Evolutionary conservation across 2,797 vertebrate genomes (phyloP), one percentile per base, ranked within the genome.

Genomic region (Valencia hispanica): DNA sequence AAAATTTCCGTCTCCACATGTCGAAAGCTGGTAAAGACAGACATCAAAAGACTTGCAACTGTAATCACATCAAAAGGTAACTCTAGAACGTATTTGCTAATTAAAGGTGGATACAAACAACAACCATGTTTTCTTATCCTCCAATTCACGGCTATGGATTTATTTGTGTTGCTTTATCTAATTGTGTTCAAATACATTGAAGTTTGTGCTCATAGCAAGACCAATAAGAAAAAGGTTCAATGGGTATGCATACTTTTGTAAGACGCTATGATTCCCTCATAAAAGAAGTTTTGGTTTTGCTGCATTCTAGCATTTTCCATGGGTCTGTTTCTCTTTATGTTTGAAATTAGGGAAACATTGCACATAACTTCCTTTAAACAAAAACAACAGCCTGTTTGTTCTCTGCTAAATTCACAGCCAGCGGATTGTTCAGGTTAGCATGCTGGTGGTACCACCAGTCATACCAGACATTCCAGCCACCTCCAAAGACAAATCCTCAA

Each of bases 391-490:
- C 68, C 70, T 90, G 89, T 91, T 92, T 92, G 91, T 90, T 84
- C 82, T 75, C 76, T 70, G 63, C 27, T 61, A 77, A 77, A 92
- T 88, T 86, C 91, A 86, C 90, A 90, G 91, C 92, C 77, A 84
- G 80, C 81, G 84, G 87, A 78, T 87, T 93, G 88, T 92, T 91
- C 87, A 69, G 79, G 73, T 86, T 87, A 74, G 82, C 70, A 11
- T 45, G 72, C 72, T 32, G 71, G 65, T 84, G 74, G 90, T 86
- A 84, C 86, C 80, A 79, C 73, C 70, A 82, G 85, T 69, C 85
- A 93, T 89, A 85, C 92, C 84, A 86, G 71, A 86, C 90, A 95
- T 95, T 94, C 94, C 89, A 79, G 78, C 77, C 81, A 88, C 87
- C 85, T 87, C 84, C 82, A 72, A 68, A 88, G 87, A 93, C 86